Percentiles rank a stretch among this genome's conserved stretches.
Conservation (phyloP, 2,113 vertebrate species). For the Salvelinus namaycush region DNA sequence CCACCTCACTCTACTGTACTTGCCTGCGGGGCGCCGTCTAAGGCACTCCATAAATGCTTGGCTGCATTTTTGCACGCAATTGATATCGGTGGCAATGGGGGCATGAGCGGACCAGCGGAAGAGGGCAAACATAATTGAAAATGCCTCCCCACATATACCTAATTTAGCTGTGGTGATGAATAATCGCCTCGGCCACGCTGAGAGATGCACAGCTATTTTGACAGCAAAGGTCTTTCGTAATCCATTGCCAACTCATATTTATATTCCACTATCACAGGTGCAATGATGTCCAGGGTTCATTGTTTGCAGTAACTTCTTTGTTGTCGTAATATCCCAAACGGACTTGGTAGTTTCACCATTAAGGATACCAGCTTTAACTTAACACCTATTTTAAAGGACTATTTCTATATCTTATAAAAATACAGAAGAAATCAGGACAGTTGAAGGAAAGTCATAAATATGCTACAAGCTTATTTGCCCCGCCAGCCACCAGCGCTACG, state of each 20-base stretch:
- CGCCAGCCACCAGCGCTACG: conserved; percentile 20
- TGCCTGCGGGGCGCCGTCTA: not conserved
- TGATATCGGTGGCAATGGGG: conserved; percentile 5
- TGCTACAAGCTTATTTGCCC: not conserved
- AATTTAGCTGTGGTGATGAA: conserved; percentile 24
- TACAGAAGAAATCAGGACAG: too few species aligned
- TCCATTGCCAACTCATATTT: not conserved
- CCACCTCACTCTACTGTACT: too few species aligned
- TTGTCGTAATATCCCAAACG: too few species aligned
- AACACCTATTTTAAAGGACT: too few species aligned
- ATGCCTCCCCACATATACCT: not conserved
- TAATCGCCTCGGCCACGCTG: not conserved
- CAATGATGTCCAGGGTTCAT: too few species aligned
- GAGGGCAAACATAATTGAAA: conserved; percentile 36
- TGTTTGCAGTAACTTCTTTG: too few species aligned
- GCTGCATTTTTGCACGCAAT: conserved; percentile 21
- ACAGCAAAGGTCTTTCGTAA: conserved; percentile 34
- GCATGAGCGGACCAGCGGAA: not conserved
- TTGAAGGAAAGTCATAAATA: too few species aligned
- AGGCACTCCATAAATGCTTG: conserved; percentile 18
- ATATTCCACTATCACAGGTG: not conserved
- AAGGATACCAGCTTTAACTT: too few species aligned
- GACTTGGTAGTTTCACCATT: too few species aligned
- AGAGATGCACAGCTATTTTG: conserved; percentile 18
- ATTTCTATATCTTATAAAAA: too few species aligned